Base-by-base conservation (phyloP, 30 jellyfish, hydroid and myxozoan genomes). In the Cassiopea xamachana region DNA sequence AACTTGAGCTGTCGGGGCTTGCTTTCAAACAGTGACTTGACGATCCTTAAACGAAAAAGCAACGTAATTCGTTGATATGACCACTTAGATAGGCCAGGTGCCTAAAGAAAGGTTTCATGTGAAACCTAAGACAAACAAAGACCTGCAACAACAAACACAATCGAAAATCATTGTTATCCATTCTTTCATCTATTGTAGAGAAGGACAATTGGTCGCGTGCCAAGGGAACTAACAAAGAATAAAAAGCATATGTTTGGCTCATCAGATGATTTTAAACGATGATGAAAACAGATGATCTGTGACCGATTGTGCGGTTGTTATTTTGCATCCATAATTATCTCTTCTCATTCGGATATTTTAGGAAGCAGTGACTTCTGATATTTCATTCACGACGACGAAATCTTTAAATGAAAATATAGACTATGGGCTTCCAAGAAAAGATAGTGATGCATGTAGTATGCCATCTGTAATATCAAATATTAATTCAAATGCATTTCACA, bases 131-230 rank as follows among this genome's bases (percentile, higher is more conserved):
- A 59, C 69, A 59, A 59, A 59, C 69, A 59, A 59, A 14, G 14
- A 59, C 8, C 74, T 13, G 74, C 43, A 55, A 13, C 43, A 64
- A 64, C 27, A 64, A 64, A 64, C 15, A 5, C 15, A 14, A 4
- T 4, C 6, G 43, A 13, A 4, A 64, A 4, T 64, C 69, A 6
- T 59, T 64, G 2, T 13, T 14, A 64, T 14, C 6, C 6, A 64
- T 2, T 13, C 43, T 17, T 64, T 64, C 15, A 17, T 9, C 2
- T 64, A 17, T 17, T 64, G 19, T 14, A 5, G 15, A 2, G 8
- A 13, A 64, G 15, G 74, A 64, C 19, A 17, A 80, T 12, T 80
- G 89, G 89, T 80, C 89, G 89, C 89, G 80, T 80, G 89, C 43
- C 80, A 44, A 19, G 51, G 79, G 79, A 68, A 55, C 7, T 49